Evolutionary conservation across 2,888 invertebrate genomes (phyloP).

Genomic region (Marronus borbonicus): DNA sequence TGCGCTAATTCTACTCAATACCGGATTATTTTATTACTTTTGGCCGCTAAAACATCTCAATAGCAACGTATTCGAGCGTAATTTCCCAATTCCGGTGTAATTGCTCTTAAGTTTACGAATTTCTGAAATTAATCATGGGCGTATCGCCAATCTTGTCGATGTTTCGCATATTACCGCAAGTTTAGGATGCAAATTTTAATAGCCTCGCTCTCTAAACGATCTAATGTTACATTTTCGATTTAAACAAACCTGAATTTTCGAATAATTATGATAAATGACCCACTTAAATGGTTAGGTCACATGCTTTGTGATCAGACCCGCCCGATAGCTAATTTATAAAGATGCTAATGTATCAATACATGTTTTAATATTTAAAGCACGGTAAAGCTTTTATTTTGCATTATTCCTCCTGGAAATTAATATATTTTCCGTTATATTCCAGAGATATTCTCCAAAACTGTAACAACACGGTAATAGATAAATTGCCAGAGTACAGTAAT

Average conservation of each 20-base stretch:
- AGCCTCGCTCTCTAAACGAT: not conserved
- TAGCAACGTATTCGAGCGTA: constrained; percentile 14
- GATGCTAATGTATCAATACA: constrained; percentile 2
- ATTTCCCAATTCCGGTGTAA: constrained; percentile 42
- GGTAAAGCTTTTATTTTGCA: not conserved
- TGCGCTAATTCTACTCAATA: constrained; percentile 31
- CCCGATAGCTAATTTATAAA: constrained; percentile 60
- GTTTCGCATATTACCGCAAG: constrained; percentile 30
- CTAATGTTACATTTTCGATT: constrained; percentile 9
- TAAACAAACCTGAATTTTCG: constrained; percentile 8
- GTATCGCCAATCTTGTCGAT: constrained; percentile 53
- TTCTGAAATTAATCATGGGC: constrained; percentile 52
- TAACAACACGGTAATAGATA: not conserved
- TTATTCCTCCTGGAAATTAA: not conserved
- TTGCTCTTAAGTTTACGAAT: constrained; percentile 14
- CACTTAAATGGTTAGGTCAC: constrained; percentile 67
- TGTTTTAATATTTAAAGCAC: constrained; percentile 7
- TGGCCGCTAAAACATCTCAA: not conserved
- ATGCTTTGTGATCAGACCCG: constrained; percentile 67
- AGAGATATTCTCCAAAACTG: not conserved
- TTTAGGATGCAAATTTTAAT: not conserved
- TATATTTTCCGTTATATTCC: not conserved
- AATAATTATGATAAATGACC: constrained; percentile 62
- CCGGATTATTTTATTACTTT: constrained; percentile 16
- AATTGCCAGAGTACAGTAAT: not conserved